A percentile compares a stretch with the other conserved stretches of the same genome.
These are phyloP conservation scores for Tiliqua scincoides DNA, from an alignment of 2,113 vertebrate genomes.

Conservation along the genomic window DNA sequence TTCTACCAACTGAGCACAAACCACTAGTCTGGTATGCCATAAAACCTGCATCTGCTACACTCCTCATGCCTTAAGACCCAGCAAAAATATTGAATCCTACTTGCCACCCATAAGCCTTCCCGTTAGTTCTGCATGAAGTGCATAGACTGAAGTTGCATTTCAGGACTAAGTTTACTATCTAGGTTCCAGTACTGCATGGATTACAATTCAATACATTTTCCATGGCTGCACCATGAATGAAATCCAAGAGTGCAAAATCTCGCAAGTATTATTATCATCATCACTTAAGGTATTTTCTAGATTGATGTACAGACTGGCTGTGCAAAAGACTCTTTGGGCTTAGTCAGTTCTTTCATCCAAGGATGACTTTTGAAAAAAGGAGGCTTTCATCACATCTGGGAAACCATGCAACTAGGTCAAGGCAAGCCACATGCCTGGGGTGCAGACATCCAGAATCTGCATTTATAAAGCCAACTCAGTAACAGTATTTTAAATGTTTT, in stretches of 20 bases:
- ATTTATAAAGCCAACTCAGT: not conserved
- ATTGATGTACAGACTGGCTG: not conserved
- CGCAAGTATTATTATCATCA: not conserved
- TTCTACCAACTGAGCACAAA: not conserved
- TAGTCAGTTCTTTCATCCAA: not conserved
- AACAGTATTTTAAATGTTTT: not conserved
- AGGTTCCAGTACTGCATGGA: too few species aligned
- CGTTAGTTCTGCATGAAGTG: not conserved
- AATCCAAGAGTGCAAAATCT: not conserved
- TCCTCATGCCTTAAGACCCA: not conserved
- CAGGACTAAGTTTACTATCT: not conserved
- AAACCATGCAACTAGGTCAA: not conserved
- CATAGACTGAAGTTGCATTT: not conserved
- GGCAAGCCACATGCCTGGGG: not conserved
- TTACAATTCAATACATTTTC: accelerated
- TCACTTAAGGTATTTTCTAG: accelerated
- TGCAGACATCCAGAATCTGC: not conserved
- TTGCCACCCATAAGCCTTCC: not conserved
- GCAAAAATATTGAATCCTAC: not conserved
- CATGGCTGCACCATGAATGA: not conserved
- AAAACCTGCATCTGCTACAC: accelerated
- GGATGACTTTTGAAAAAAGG: not conserved
- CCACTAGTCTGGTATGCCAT: not conserved
- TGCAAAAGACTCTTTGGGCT: not conserved
- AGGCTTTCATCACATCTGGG: not conserved